These are phyloP conservation scores for Dermatophagoides farinae DNA, from an alignment of 1,140 invertebrate species.

Conservation along the genomic window DNA sequence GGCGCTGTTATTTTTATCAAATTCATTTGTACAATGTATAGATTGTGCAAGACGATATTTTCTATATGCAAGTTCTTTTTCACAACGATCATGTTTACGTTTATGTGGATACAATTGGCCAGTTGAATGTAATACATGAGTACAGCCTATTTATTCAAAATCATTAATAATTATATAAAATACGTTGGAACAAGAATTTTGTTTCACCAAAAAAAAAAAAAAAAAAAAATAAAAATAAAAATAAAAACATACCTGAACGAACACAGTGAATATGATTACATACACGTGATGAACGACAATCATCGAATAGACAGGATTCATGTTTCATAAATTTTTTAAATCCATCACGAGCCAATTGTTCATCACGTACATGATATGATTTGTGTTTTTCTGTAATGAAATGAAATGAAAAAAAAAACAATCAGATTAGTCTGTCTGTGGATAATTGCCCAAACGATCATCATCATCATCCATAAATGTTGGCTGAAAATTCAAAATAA, in stretches of 20 bases:
- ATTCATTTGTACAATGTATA: slow-evolving; percentile 23
- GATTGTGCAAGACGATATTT: slow-evolving; percentile 46
- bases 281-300: slow-evolving; percentile 74
- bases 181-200: too few species aligned
- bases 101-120: slow-evolving; percentile 95
- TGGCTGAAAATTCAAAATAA: background rate
- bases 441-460: too few species aligned
- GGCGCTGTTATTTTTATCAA: background rate
- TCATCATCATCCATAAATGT: background rate
- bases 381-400: slow-evolving; percentile 79
- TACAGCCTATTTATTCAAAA: slow-evolving; percentile 39
- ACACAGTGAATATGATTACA: slow-evolving; percentile 98
- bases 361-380: slow-evolving; percentile 92
- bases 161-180: slow-evolving; percentile 11
- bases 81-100: slow-evolving; percentile 80
- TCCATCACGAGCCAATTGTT: slow-evolving; percentile 77
- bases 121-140: slow-evolving; percentile 83
- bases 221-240: background rate
- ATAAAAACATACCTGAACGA: slow-evolving; percentile 36
- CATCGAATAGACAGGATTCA: slow-evolving; percentile 70
- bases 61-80: slow-evolving; percentile 59
- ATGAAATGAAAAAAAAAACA: background rate
- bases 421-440: background rate
- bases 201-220: background rate
- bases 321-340: slow-evolving; percentile 99